These are phyloP conservation scores for Xylophagus ater DNA, from an alignment of 2,888 invertebrate genomes.

Conservation along the genomic window DNA sequence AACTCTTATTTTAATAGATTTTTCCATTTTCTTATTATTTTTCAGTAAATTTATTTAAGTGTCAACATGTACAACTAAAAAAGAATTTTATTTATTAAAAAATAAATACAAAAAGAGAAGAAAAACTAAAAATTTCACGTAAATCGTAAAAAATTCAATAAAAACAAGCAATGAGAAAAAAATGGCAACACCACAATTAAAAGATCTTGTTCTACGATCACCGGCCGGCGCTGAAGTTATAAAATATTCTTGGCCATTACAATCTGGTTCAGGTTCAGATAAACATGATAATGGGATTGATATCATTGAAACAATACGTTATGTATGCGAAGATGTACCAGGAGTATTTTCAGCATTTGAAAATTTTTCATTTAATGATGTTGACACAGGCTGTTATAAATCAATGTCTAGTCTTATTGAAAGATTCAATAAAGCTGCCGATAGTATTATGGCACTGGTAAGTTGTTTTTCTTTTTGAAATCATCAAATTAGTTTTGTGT, in stretches of 20 bases:
- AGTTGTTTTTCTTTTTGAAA: conserved; percentile 41
- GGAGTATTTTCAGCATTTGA: conserved; percentile 89
- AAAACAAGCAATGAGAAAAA: conserved; percentile 2
- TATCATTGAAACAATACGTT: conserved; percentile 47
- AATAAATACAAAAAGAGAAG: not conserved
- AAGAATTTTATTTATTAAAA: not conserved
- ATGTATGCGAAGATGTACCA: conserved; percentile 93
- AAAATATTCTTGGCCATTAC: conserved; percentile 92
- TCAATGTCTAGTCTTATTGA: conserved; percentile 89
- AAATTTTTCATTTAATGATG: conserved; percentile 60
- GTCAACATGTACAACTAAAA: not conserved
- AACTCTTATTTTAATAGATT: not conserved
- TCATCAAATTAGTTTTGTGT: not conserved
- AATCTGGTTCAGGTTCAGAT: conserved; percentile 53
- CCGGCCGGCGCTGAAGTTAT: conserved; percentile 95
- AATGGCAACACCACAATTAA: conserved; percentile 45
- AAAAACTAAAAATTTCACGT: not conserved
- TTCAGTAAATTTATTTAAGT: not conserved
- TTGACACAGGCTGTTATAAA: conserved; percentile 85
- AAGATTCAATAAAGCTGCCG: conserved; percentile 88
- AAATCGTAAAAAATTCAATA: not conserved
- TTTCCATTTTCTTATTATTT: not conserved
- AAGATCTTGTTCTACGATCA: conserved; percentile 92
- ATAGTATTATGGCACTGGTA: conserved; percentile 83
- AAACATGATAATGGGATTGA: conserved; percentile 40